Evolutionary conservation across 2,113 vertebrate genomes (phyloP), one percentile per base, ranked within the genome.

Genomic region (Notarius lentiginosus): DNA sequence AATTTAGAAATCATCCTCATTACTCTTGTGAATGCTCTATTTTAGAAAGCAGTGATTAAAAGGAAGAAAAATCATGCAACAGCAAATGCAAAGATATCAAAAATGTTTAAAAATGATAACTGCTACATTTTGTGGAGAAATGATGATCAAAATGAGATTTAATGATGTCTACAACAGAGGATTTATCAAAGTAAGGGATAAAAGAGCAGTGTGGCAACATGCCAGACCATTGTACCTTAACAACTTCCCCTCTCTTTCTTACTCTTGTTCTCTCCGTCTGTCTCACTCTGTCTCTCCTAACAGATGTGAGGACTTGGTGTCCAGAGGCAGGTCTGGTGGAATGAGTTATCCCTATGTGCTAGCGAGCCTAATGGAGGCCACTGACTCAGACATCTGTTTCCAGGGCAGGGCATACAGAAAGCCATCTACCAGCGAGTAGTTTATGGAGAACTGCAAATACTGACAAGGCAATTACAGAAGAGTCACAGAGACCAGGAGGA

Each of bases 311-410:
- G 72, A 87, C 75, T 85, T 83, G 75, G 87, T 87, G 79, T 87
- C 88, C 68, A 20, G 81, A 85, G 66, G 87, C 84, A 73, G 85
- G 75, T 87, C 72, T 87, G 80, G 87, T 70, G 85, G 68, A 87
- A 89, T 88, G 87, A 88, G 85, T 91, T 91, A 91, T 90, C 79
- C 66, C 60, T 7, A 58, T 76, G 63, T 41, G 56, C 61, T 77
- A 84, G 73, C 89, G 58, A 77, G 85, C 87, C 84, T 88, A 91
- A 91, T 89, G 87, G 88, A 86, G 84, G 88, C 88, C 87, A 79
- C 85, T 82, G 85, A 88, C 79, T 86, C 61, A 56, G 85, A 89
- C 91, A 90, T 91, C 89, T 91, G 89, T 89, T 90, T 90, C 83
- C 86, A 86, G 81, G 80, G 87, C 61, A 86, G 83, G 83, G 55